Base-by-base conservation (phyloP, 2,113 vertebrate genomes). In the Nibea albiflora region DNA sequence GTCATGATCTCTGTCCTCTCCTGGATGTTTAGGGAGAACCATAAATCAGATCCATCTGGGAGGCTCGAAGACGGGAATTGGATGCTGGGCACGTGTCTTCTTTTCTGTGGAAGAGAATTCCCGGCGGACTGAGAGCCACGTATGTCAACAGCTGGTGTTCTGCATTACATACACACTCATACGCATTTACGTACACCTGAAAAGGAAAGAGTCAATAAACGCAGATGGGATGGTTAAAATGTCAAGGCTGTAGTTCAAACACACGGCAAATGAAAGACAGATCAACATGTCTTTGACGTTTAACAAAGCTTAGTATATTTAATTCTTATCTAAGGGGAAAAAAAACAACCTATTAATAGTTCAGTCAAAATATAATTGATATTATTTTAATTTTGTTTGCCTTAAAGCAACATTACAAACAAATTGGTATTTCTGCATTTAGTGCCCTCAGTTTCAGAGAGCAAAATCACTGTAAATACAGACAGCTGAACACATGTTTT, bases 91-190 rank as follows among this genome's bases (percentile, higher is more conserved):
- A 19, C 20, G n/a, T 42, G n/a, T 78, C 50, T n/a, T 66, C 44
- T 69, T 24, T 12, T 52, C 52, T 70, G 47, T n/a, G 35, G 8
- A 16, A 28, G 47, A 28, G 69, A 56, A 73, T 72, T 76, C 80
- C 73, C 58, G 19, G 39, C 11, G 73, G 75, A 71, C 76, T 58
- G 52, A 83, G 20, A 73, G 71, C 64, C 83, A 85, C 86, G 84
- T 88, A 81, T 69, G 83, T 85, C 83, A 90, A 87, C 86, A 90
- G 70, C 77, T 83, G 84, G 69, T 62, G 78, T 79, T 81, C 52
- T 58, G 12, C 16, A n/a, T 54, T 35, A 78, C 65, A 68, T 49
- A 71, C 73, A 63, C 53, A 61, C 17, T 56, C 22, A 52, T 19
- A 58, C 9, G 58, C 68, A 78, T 64, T 35, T 82, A 60, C 54